A percentile compares a stretch with the other conserved stretches of the same genome.
Conservation (phyloP, 2,797 vertebrate species). For the Oceanodroma leucorhoa region DNA sequence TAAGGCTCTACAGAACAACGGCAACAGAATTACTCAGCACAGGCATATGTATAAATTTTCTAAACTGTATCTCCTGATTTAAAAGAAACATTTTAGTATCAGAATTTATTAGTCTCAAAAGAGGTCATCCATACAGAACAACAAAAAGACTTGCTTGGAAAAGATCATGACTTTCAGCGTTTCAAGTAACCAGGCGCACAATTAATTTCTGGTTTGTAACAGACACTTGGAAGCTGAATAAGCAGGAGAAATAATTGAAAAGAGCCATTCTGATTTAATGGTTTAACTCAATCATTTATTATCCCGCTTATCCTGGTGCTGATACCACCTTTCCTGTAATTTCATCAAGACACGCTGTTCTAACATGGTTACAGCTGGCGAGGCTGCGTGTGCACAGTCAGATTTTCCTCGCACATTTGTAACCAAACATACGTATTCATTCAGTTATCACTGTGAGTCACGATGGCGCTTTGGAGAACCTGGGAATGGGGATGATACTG, state of each 20-base stretch:
- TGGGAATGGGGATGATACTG: not conserved
- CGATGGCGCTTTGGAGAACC: not conserved
- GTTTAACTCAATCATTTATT: not conserved
- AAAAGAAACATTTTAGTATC: not conserved
- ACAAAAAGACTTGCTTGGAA: not conserved
- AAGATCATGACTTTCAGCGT: not conserved
- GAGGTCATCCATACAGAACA: not conserved
- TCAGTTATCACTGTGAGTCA: not conserved
- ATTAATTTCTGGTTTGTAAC: not conserved
- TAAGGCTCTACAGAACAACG: not conserved
- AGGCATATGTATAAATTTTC: not conserved
- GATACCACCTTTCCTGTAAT: not conserved
- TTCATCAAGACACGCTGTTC: not conserved
- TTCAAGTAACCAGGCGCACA: not conserved
- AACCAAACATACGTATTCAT: not conserved
- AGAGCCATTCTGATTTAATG: not conserved
- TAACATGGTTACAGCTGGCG: not conserved
- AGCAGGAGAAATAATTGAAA: not conserved
- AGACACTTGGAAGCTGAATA: not conserved
- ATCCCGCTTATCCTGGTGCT: not conserved
- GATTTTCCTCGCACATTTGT: accelerated
- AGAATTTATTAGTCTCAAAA: not conserved
- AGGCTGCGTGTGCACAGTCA: accelerated
- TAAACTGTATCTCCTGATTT: not conserved
- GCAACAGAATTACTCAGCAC: not conserved